Evolutionary conservation across 2,113 vertebrate genomes (phyloP).

Genomic region (Xenopus borealis): DNA sequence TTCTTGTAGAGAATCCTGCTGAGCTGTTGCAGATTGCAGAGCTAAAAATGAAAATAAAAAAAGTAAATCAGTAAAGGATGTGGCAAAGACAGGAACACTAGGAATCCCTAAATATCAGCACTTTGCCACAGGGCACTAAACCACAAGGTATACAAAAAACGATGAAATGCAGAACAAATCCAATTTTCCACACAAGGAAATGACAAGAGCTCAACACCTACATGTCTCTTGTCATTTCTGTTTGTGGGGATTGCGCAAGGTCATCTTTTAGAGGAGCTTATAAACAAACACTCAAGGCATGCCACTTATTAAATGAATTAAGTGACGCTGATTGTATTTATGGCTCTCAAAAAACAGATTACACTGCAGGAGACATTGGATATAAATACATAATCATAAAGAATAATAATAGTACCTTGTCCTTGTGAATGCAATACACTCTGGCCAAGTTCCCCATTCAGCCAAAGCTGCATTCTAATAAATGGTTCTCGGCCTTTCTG

Average conservation of each 20-base stretch:
- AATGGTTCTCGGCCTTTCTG: slow-evolving; percentile 93
- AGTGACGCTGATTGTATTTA: not conserved
- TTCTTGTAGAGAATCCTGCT: slow-evolving; percentile 74
- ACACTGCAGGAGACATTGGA: no score
- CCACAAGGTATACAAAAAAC: not conserved
- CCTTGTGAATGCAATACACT: slow-evolving; percentile 78
- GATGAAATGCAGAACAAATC: not conserved
- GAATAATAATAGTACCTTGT: slow-evolving; percentile 67
- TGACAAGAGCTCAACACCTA: slow-evolving; percentile 16
- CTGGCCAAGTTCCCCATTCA: slow-evolving; percentile 90
- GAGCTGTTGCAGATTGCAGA: slow-evolving; percentile 69
- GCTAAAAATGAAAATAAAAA: slow-evolving; percentile 65
- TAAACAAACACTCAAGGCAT: not conserved
- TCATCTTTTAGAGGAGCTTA: not conserved
- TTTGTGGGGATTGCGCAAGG: slow-evolving; percentile 21
- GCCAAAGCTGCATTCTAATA: slow-evolving; percentile 95
- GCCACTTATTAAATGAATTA: not conserved
- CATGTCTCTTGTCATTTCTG: slow-evolving; percentile 11
- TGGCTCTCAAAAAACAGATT: no score
- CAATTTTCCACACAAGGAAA: slow-evolving; percentile 6
- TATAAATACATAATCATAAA: no score
- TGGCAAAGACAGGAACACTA: slow-evolving; percentile 10
- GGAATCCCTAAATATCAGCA: slow-evolving; percentile 23
- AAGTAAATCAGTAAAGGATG: slow-evolving; percentile 52
- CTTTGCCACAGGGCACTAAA: slow-evolving; percentile 16